Percentiles rank a stretch among this genome's conserved stretches.
Evolutionary conservation across 2,113 vertebrate species (phyloP).

Genomic region (Pterocles burchelli): DNA sequence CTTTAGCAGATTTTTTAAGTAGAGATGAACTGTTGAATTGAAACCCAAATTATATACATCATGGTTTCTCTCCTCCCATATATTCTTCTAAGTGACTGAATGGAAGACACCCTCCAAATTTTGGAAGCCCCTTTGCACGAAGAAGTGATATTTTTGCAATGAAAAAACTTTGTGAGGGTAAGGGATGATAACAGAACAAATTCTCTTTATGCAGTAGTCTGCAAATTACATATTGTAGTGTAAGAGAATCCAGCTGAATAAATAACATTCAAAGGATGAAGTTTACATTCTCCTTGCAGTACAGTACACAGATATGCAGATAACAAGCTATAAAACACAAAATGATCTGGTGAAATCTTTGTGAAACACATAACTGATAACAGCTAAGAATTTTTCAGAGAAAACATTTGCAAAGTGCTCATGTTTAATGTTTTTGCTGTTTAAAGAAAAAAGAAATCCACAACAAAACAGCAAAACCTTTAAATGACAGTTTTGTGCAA

Average conservation of each 20-base stretch:
- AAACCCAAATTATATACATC: background rate
- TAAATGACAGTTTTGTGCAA: slow-evolving; percentile 14
- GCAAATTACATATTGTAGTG: background rate
- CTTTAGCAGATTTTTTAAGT: background rate
- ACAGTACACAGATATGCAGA: slow-evolving; percentile 42
- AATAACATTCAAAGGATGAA: slow-evolving; percentile 42
- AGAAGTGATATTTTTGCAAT: background rate
- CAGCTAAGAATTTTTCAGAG: slow-evolving; percentile 69
- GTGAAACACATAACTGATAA: slow-evolving; percentile 63
- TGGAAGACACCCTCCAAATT: background rate
- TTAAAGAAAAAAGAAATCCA: background rate
- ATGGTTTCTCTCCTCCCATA: background rate
- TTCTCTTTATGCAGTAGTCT: background rate
- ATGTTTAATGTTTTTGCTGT: slow-evolving; percentile 34
- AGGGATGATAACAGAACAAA: slow-evolving; percentile 11
- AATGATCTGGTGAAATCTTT: slow-evolving; percentile 58
- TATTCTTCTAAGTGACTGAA: background rate
- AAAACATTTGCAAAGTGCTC: slow-evolving; percentile 32
- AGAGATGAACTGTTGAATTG: accelerated
- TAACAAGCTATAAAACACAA: slow-evolving; percentile 63
- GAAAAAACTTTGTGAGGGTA: slow-evolving; percentile 7
- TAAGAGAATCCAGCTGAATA: slow-evolving; percentile 51
- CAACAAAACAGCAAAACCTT: background rate
- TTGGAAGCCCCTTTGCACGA: background rate
- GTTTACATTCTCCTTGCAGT: slow-evolving; percentile 1